Base-by-base conservation (phyloP, 1,140 invertebrate genomes). In the Littorina saxatilis region DNA sequence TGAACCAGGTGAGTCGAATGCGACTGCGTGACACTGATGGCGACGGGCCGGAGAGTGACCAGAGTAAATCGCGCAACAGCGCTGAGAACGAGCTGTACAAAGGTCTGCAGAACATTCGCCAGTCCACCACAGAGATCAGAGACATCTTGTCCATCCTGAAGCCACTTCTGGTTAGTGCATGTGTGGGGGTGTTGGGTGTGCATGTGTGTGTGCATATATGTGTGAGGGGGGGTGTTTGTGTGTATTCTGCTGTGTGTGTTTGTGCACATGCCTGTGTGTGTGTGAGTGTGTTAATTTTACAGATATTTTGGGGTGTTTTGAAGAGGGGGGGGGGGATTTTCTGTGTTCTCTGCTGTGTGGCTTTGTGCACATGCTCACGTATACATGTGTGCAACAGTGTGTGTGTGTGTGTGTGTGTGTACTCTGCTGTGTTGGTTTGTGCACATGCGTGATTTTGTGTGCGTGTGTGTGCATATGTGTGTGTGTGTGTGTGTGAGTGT, bases 101-200 rank as follows among this genome's bases (percentile, higher is more conserved):
- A 50, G 83, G 82, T 23, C 84, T 90, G 13, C 86, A 88, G 50
- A 86, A 82, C 15, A 84, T 90, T n/a, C 80, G 84, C 72, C 81
- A 87, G 55, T 80, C 85, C 37, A 87, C 84, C 61, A 75, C 84
- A 43, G 89, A 90, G 78, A 86, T 87, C 15, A 84, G 83, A 63
- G 85, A 86, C 52, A 87, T 90, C 35, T 78, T 90, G 4, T 73
- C 76, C 40, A 77, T 81, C 9, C 79, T 90, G 17, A 86, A 86
- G 61, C 87, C 87, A 52, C 55, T 88, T 52, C 80, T 89, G 84
- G 88, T 89, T 77, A 80, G 83, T 82, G 20, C 11, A n/a, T 73
- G 0, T 68, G 11, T 66, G 32, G 15, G 20, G 23, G 43, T 40
- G 37, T 74, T 47, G 43, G 5, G 43, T 47, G 43, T 47, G 43